phyloP scores from a whole-genome alignment of 1,140 invertebrate species.

The Platorchestia sp. region DNA sequence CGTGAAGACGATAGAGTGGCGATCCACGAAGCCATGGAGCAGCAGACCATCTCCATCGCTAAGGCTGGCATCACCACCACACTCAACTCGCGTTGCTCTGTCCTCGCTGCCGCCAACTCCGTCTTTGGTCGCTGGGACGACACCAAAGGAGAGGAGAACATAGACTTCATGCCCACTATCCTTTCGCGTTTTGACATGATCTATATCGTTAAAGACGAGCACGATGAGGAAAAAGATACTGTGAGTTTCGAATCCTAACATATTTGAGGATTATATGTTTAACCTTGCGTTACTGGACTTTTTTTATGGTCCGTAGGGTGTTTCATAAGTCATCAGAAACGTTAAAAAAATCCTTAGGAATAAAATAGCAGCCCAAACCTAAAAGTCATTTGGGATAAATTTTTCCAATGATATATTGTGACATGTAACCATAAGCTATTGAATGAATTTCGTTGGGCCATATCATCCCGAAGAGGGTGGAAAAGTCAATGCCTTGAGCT shows the following conservation, averaged over 20 bases:
- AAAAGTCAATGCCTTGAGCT: too few species aligned
- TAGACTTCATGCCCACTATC: constrained; percentile 99
- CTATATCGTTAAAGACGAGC: constrained; percentile 98
- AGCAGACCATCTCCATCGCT: constrained; percentile 99
- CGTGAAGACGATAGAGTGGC: constrained; percentile 98
- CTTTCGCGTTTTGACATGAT: constrained; percentile 99
- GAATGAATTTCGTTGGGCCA: too few species aligned
- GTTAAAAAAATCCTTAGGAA: too few species aligned
- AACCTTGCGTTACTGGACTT: too few species aligned
- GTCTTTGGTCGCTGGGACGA: constrained; percentile 99
- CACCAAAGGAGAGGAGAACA: constrained; percentile 97
- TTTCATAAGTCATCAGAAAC: too few species aligned
- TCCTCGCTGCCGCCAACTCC: constrained; percentile 98
- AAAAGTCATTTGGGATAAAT: too few species aligned
- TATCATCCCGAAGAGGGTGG: too few species aligned
- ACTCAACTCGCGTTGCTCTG: constrained; percentile 97
- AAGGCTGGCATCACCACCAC: constrained; percentile 99
- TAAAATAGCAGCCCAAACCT: too few species aligned
- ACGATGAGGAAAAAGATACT: constrained; percentile 89
- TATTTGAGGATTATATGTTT: too few species aligned
- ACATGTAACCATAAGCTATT: too few species aligned
- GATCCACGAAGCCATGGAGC: constrained; percentile 99
- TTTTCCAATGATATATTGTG: too few species aligned
- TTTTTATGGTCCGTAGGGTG: too few species aligned
- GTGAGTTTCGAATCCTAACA: constrained; percentile 72